Evolutionary conservation across 2,888 invertebrate species (phyloP), one percentile per base, ranked within the genome.

Genomic region (Thalpophila matura): DNA sequence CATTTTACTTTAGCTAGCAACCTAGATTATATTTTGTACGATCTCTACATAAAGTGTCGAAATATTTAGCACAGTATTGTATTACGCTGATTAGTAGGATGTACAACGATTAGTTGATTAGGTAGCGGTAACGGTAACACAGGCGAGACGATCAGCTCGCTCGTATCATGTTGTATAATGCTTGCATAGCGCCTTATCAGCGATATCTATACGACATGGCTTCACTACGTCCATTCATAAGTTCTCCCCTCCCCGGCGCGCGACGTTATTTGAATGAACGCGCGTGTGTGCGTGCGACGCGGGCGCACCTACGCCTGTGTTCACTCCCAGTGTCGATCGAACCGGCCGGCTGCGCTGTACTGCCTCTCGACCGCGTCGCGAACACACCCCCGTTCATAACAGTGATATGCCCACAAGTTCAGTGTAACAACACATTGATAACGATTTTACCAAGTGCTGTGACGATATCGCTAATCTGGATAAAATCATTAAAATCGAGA

Each of bases 191-290:
- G 86, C 82, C 86, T 93, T 94, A 93, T 94, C 93, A 93, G 87
- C 86, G 87, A 84, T 93, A 93, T 93, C 93, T 91, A 85, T 86
- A 89, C 89, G 85, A 84, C 83, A 82, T 68, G 68, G 80, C 85
- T 86, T 84, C 93, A 93, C 94, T 94, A 95, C 93, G 94, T 94
- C 92, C 95, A 95, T 95, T 95, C 95, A 95, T 95, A 87, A 93
- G 86, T 85, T 78, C 88, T 76, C 92, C 93, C 93, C 92, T 68
- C 91, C 89, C 82, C 31, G 16, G 9, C 22, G 5, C 58, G 70
- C 65, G 51, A 59, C 75, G 74, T 63, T 85, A 85, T 89, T 87
- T 93, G 92, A 94, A 93, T 93, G 94, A 86, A 88, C 64, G 83
- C 79, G 79, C 29, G 40, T 82, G 93, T 91, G 89, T 91, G 92